A percentile compares a stretch with the other conserved stretches of the same genome.
These are phyloP conservation scores for Torymus texanus DNA, from an alignment of 2,888 invertebrate species.

Conservation along the genomic window DNA sequence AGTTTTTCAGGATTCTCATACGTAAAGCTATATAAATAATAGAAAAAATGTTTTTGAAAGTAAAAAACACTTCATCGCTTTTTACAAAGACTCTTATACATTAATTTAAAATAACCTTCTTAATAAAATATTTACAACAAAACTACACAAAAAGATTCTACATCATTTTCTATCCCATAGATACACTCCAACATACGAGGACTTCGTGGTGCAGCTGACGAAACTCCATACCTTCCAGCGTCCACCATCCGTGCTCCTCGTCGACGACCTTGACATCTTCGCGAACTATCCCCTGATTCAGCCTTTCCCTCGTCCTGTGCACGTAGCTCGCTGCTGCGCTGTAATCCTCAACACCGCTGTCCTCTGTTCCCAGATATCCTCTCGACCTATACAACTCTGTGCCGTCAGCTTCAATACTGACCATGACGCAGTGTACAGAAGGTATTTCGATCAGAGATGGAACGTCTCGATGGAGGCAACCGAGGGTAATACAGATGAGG, in stretches of 20 bases:
- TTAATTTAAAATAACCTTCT: too few species aligned
- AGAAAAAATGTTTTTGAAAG: too few species aligned
- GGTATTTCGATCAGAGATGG: conserved; percentile 62
- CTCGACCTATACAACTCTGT: conserved; percentile 23
- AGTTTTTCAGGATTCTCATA: too few species aligned
- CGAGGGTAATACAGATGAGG: neutral
- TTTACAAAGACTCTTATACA: too few species aligned
- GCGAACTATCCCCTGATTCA: conserved; percentile 50
- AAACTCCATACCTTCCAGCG: conserved; percentile 65
- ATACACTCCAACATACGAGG: conserved; percentile 67
- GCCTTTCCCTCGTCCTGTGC: conserved; percentile 56
- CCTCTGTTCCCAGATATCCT: conserved; percentile 14
- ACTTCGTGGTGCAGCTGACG: conserved; percentile 63
- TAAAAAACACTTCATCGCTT: too few species aligned
- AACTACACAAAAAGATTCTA: too few species aligned
- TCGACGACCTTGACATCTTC: conserved; percentile 69
- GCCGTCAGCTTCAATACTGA: conserved; percentile 41
- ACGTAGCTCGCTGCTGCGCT: conserved; percentile 65
- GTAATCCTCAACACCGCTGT: conserved; percentile 61
- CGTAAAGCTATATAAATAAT: too few species aligned
- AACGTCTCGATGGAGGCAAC: neutral
- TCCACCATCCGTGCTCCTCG: conserved; percentile 66
- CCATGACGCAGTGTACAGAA: conserved; percentile 31
- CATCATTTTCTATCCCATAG: conserved; percentile 56
- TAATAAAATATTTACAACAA: too few species aligned